phyloP scores from a whole-genome alignment of 2,888 invertebrate genomes.

The Apodemia zela region DNA sequence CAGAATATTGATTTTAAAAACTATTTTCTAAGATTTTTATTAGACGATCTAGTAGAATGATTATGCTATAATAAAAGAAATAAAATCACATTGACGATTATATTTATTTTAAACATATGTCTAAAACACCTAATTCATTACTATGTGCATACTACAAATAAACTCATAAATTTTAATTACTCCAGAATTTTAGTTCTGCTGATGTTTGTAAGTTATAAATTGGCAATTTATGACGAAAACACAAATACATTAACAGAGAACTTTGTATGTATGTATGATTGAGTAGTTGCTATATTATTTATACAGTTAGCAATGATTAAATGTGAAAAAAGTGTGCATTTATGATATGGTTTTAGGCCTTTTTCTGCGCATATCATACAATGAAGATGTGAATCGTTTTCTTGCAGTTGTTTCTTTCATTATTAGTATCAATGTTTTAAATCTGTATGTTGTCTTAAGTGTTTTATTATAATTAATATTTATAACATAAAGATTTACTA shows the following conservation, averaged over 20 bases:
- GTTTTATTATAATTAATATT: no score
- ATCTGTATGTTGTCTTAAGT: not conserved
- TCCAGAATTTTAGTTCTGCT: not conserved
- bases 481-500: no score
- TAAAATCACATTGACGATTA: conserved; percentile 57
- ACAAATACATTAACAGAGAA: not conserved
- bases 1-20: conserved; percentile 35
- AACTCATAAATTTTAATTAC: not conserved
- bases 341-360: not conserved
- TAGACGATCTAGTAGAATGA: conserved; percentile 26
- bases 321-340: not conserved
- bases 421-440: not conserved
- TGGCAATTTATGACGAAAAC: not conserved
- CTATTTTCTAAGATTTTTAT: conserved; percentile 34
- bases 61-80: conserved; percentile 60
- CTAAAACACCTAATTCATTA: conserved; percentile 63
- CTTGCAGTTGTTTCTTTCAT: not conserved
- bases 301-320: not conserved
- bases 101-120: conserved; percentile 51
- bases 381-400: not conserved
- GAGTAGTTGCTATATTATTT: not conserved
- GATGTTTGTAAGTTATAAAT: not conserved
- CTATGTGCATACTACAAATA: conserved; percentile 52
- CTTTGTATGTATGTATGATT: not conserved
- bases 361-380: not conserved